Percentiles rank a stretch among this genome's conserved stretches.
These are phyloP conservation scores for Drosophila mojavensis DNA, from an alignment of 1,140 invertebrate species.

Conservation along the genomic window DNA sequence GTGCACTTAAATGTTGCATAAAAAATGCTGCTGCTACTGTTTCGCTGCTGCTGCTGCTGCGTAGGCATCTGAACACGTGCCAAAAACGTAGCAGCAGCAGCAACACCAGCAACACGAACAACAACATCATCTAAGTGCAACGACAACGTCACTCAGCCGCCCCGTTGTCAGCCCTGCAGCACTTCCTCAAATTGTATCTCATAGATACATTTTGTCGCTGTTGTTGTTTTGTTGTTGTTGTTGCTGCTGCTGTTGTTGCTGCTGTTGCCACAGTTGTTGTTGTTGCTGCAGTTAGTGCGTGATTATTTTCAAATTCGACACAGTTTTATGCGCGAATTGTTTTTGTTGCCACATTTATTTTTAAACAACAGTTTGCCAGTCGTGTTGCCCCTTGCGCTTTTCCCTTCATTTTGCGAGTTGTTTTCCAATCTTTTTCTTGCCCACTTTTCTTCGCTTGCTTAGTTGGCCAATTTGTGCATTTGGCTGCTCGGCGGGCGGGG, in stretches of 20 bases:
- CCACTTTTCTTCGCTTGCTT: conserved; percentile 24
- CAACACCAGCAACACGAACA: conserved; percentile 12
- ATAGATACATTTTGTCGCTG: conserved; percentile 46
- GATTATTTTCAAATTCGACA: conserved; percentile 83
- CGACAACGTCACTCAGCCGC: conserved; percentile 70
- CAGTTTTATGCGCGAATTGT: conserved; percentile 77
- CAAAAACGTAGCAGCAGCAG: conserved; percentile 55
- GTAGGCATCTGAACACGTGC: conserved; percentile 73
- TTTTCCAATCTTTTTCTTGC: conserved; percentile 20
- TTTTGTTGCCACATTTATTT: conserved; percentile 73
- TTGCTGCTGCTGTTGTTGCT: conserved; percentile 6
- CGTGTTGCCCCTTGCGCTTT: conserved; percentile 30
- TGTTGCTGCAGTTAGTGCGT: conserved; percentile 69
- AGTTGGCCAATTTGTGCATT: conserved; percentile 46
- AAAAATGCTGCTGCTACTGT: conserved; percentile 56
- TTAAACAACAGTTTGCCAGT: conserved; percentile 63
- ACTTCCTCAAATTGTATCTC: conserved; percentile 43
- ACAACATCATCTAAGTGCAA: conserved; percentile 55
- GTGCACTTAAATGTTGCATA: conserved; percentile 79
- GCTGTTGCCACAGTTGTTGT: conserved; percentile 5
- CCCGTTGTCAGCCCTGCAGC: conserved; percentile 46
- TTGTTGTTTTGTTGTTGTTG: conserved; percentile 4
- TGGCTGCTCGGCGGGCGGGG: conserved; percentile 2
- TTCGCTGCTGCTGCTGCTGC: conserved; percentile 33
- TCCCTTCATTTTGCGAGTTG: conserved; percentile 44